phyloP scores from a whole-genome alignment of 92 coral and sea anemone genomes.

The Actinostola sp. region DNA sequence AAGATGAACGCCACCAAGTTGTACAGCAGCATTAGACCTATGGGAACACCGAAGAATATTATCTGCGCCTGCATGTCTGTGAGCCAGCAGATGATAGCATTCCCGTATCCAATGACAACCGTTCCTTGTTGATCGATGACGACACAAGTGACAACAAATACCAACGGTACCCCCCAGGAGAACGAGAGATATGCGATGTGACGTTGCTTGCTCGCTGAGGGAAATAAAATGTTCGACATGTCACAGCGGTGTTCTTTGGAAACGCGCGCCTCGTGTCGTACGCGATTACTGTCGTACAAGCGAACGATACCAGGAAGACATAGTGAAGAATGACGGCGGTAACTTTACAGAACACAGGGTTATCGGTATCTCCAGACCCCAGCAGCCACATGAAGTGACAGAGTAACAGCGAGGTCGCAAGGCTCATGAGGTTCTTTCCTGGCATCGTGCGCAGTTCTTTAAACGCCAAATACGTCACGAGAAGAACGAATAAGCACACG shows the following conservation, averaged over 20 bases:
- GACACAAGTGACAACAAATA: conserved; percentile 45
- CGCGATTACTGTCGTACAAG: conserved; percentile 67
- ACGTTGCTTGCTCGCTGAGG: conserved; percentile 40
- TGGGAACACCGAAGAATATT: conserved; percentile 51
- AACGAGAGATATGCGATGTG: conserved; percentile 39
- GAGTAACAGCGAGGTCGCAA: conserved; percentile 28
- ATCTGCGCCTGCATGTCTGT: conserved; percentile 29
- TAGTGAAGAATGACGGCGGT: conserved; percentile 49
- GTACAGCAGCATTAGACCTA: conserved; percentile 32
- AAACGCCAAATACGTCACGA: conserved; percentile 53
- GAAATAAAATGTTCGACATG: conserved; percentile 20
- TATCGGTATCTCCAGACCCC: conserved; percentile 33
- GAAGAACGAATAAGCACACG: conserved; percentile 22
- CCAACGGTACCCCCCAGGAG: conserved; percentile 66
- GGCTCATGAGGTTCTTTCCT: conserved; percentile 58
- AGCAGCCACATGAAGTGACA: conserved; percentile 56
- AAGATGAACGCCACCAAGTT: conserved; percentile 47
- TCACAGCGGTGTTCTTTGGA: conserved; percentile 38
- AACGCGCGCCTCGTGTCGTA: conserved; percentile 69
- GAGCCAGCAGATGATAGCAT: conserved; percentile 60
- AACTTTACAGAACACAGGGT: conserved; percentile 25
- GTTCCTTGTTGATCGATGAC: conserved; percentile 58
- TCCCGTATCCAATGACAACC: conserved; percentile 65
- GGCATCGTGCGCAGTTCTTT: conserved; percentile 66
- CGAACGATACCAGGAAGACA: conserved; percentile 53